These are phyloP conservation scores for Brachylomia viminalis DNA, from an alignment of 2,888 invertebrate species.

Conservation along the genomic window DNA sequence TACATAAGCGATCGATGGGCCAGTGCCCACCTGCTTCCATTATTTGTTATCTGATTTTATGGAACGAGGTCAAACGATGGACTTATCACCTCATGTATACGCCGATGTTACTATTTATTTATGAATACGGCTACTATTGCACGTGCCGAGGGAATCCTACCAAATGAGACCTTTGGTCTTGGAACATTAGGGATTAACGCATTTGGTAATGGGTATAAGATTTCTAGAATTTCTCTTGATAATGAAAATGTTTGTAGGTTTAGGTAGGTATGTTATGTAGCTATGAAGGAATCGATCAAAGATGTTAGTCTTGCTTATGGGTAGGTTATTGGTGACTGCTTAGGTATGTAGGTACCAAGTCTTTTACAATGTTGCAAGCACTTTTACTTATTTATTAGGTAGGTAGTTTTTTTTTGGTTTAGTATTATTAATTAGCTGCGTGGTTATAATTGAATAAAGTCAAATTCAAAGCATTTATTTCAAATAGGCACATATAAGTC, in stretches of 20 bases:
- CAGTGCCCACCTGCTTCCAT: conserved; percentile 77
- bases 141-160: conserved; percentile 61
- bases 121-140: conserved; percentile 62
- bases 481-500: no score
- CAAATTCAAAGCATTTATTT: no score
- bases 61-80: conserved; percentile 80
- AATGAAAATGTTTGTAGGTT: not conserved
- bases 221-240: conserved; percentile 30
- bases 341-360: not conserved
- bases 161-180: conserved; percentile 31
- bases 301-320: no score
- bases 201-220: not conserved
- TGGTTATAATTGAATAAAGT: no score
- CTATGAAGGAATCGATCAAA: not conserved
- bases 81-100: conserved; percentile 51
- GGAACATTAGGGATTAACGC: conserved; percentile 27
- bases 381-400: no score
- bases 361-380: not conserved
- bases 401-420: no score
- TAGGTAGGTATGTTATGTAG: not conserved
- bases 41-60: conserved; percentile 85
- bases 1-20: conserved; percentile 74
- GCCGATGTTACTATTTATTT: conserved; percentile 61
- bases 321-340: no score
- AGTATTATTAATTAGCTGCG: no score